phyloP scores from a whole-genome alignment of 1,140 invertebrate genomes.

The Paraescarpia echinospica region DNA sequence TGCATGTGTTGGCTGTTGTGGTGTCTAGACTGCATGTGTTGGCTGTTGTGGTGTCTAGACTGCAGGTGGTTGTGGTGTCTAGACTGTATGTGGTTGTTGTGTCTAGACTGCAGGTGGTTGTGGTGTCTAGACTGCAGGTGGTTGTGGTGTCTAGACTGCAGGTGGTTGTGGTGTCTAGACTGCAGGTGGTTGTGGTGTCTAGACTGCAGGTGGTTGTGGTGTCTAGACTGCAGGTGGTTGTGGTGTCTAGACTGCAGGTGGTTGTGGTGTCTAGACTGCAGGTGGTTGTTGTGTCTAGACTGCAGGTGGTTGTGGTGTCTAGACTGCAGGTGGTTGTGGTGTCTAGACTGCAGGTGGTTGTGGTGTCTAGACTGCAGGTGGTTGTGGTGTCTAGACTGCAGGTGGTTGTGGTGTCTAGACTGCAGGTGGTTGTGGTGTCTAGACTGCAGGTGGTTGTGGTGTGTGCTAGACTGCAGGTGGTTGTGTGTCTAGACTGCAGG shows the following conservation, averaged over 20 bases:
- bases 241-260: not conserved
- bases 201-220: not conserved
- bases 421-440: not conserved
- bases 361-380: not conserved
- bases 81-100: too few relatives aligned
- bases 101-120: not conserved
- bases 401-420: not conserved
- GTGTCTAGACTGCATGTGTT: not conserved
- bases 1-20: not conserved
- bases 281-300: not conserved
- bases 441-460: too few relatives aligned
- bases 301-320: too few relatives aligned
- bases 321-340: not conserved
- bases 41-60: not conserved
- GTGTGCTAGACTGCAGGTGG: not conserved
- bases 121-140: not conserved
- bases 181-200: not conserved
- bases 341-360: not conserved
- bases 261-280: not conserved
- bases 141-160: not conserved
- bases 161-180: not conserved
- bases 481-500: not conserved
- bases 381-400: not conserved
- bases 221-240: not conserved
- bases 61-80: not conserved